These are phyloP conservation scores for Sebastes itinus DNA, from an alignment of 2,797 vertebrate genomes.

Conservation along the genomic window DNA sequence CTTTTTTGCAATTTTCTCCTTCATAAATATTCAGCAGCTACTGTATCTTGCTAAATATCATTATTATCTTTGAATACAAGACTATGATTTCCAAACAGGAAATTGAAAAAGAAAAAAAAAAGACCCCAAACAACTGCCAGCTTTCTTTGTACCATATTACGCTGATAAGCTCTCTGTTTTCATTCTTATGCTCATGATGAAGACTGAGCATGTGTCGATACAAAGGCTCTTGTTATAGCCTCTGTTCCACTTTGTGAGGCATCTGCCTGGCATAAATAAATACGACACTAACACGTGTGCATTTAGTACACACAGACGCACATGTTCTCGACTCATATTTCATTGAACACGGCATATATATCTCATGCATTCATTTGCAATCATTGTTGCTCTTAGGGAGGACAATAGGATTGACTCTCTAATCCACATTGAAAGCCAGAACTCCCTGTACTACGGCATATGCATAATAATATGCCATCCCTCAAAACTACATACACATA, in stretches of 20 bases:
- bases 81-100: constrained; percentile 37
- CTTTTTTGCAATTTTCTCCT: constrained; percentile 5
- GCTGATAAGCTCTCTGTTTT: constrained; percentile 31
- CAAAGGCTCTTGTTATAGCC: constrained; percentile 46
- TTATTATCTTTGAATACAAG: constrained; percentile 30
- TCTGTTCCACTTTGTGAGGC: constrained; percentile 5
- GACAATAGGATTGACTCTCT: constrained; percentile 48
- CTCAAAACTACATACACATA: background rate
- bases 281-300: background rate
- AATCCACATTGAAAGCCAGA: constrained; percentile 50
- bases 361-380: constrained; percentile 22
- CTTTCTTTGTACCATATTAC: constrained; percentile 23
- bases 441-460: background rate
- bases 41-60: constrained; percentile 27
- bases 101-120: constrained; percentile 43
- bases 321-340: background rate
- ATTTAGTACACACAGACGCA: background rate
- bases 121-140: background rate
- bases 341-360: background rate
- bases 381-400: constrained; percentile 15
- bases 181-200: constrained; percentile 34
- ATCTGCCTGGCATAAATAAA: constrained; percentile 37
- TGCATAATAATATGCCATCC: no score
- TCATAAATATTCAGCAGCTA: constrained; percentile 53
- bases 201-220: constrained; percentile 32